Evolutionary conservation across 2,113 vertebrate genomes (phyloP).

Genomic region (Lepisosteus oculatus): DNA sequence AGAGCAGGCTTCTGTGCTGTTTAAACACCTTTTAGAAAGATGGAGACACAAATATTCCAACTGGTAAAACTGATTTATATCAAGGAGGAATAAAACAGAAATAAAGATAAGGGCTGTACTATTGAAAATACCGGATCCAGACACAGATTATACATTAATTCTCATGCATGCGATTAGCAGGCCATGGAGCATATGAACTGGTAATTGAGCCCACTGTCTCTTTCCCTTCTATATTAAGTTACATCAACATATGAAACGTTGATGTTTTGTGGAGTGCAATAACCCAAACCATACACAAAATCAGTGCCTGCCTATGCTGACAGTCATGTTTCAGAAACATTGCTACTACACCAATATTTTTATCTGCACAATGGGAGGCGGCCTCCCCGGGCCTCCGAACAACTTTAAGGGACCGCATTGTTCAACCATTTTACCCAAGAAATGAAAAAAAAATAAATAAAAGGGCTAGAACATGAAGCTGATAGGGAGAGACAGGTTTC

Average conservation of each 20-base stretch:
- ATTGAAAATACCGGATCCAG: neutral
- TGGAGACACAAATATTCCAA: neutral
- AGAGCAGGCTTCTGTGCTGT: neutral
- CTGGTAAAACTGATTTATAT: neutral
- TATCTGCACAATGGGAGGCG: neutral
- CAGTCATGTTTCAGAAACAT: neutral
- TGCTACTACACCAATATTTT: neutral
- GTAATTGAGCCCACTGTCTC: neutral
- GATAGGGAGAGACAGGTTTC: neutral
- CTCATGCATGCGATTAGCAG: neutral
- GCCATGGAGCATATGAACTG: neutral
- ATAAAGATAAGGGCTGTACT: neutral
- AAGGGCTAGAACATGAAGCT: neutral
- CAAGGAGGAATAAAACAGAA: neutral
- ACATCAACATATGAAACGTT: neutral
- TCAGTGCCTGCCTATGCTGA: neutral
- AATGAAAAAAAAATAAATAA: neutral
- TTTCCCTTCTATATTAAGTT: neutral
- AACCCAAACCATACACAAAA: neutral
- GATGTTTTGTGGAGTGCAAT: neutral
- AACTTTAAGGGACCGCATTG: neutral
- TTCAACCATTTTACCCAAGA: neutral
- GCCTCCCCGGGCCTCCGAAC: neutral
- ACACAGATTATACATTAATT: slow-evolving; percentile 19
- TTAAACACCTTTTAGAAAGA: neutral